Conservation (phyloP, 2,888 invertebrate species). For the Nomada ferruginata region DNA sequence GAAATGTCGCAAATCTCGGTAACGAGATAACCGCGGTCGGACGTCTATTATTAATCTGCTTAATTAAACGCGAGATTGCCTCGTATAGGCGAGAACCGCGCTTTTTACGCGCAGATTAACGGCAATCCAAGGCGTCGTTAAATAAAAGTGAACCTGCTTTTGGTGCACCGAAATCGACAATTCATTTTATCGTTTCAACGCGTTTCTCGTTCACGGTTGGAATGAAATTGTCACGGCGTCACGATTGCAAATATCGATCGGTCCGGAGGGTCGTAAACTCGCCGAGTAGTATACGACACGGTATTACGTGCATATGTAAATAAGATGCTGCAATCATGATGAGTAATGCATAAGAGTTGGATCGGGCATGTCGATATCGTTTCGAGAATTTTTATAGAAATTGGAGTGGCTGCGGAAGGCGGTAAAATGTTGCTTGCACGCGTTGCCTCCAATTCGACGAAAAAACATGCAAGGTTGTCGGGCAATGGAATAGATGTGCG, state of each 20-base stretch:
- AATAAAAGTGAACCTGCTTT: conserved; percentile 22
- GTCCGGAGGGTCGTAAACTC: conserved; percentile 57
- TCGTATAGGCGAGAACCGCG: conserved; percentile 7
- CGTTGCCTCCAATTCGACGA: too few species aligned
- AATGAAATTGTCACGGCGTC: conserved; percentile 44
- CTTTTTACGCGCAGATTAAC: conserved; percentile 21
- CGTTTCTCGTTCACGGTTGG: conserved; percentile 24
- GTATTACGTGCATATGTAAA: conserved; percentile 31
- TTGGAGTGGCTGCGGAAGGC: too few species aligned
- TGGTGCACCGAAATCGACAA: conserved; percentile 33
- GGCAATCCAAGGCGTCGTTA: conserved; percentile 36
- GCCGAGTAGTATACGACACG: conserved; percentile 16
- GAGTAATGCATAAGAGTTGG: too few species aligned
- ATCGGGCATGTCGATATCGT: too few species aligned
- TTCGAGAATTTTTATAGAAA: too few species aligned
- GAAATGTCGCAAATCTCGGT: conserved; percentile 13
- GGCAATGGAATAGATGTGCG: conserved; percentile 18
- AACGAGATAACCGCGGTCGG: conserved; percentile 21
- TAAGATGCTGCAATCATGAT: background rate
- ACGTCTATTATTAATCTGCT: conserved; percentile 53
- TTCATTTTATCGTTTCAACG: conserved; percentile 28
- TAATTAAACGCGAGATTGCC: conserved; percentile 47
- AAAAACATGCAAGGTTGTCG: background rate
- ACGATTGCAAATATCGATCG: conserved; percentile 26
- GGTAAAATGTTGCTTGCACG: too few species aligned